Conservation (phyloP, 2,888 invertebrate genomes). For the Leucophenga montana region DNA sequence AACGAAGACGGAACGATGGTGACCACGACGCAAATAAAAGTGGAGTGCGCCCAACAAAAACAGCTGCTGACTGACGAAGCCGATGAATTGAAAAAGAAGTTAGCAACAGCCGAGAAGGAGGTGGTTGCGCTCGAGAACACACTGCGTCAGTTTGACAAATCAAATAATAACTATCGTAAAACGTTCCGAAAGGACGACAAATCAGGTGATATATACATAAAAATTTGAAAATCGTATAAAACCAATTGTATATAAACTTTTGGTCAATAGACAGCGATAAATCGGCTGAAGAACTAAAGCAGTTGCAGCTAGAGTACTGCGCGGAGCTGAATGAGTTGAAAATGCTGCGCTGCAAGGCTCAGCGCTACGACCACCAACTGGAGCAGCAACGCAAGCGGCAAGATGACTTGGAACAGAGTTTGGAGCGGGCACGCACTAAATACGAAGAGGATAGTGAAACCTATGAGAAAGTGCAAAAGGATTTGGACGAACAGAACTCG, state of each 20-base stretch:
- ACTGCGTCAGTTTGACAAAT: conserved; percentile 84
- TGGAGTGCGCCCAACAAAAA: conserved; percentile 78
- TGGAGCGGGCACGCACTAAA: conserved; percentile 53
- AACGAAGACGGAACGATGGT: conserved; percentile 83
- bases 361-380: conserved; percentile 53
- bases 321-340: conserved; percentile 56
- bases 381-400: conserved; percentile 51
- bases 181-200: conserved; percentile 67
- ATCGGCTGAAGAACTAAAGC: conserved; percentile 48
- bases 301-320: conserved; percentile 59
- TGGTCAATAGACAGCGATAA: conserved; percentile 46
- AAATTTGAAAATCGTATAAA: no score
- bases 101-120: conserved; percentile 83
- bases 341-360: conserved; percentile 55
- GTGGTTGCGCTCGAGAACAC: conserved; percentile 93
- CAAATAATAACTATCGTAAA: conserved; percentile 84
- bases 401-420: conserved; percentile 52
- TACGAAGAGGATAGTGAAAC: conserved; percentile 62
- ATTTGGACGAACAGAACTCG: conserved; percentile 67
- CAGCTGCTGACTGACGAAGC: conserved; percentile 82
- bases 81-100: conserved; percentile 86
- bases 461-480: conserved; percentile 66
- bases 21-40: conserved; percentile 82
- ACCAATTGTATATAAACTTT: no score
- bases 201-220: conserved; percentile 39